Evolutionary conservation across 2,888 invertebrate genomes (phyloP), one percentile per base, ranked within the genome.

Genomic region (Cremastinae sp.): DNA sequence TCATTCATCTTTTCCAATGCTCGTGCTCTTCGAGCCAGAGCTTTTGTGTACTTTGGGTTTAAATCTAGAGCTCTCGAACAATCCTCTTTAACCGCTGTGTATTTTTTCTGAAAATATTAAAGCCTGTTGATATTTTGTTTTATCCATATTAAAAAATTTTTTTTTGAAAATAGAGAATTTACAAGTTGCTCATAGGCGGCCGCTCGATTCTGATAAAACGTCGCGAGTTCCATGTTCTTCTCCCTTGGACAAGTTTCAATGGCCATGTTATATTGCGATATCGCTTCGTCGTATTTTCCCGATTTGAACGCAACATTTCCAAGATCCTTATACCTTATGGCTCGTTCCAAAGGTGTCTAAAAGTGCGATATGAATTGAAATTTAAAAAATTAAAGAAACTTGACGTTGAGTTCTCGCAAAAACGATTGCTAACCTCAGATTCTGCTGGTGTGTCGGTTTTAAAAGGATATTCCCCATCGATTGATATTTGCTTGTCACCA

Each of bases 121-220:
- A 70, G n/a, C n/a, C n/a, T n/a, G n/a, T n/a, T n/a, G n/a, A n/a
- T n/a, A 8, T 41, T 41, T 41, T n/a, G n/a, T 41, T 2, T 41
- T 41, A 41, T 41, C n/a, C 41, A 2, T 9, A 41, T 41, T 12
- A 45, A 12, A 14, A 2, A 14, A 2, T 45, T 45, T 12, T 45
- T 12, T 14, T 12, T 12, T 45, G n/a, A n/a, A n/a, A n/a, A n/a
- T n/a, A n/a, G n/a, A n/a, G n/a, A n/a, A n/a, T n/a, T 88, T 88
- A 93, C 93, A 86, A 97, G 91, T 90, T 97, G 96, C 90, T 98
- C 98, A 90, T 97, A 96, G 49, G 97, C 96, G 12, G 98, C 98
- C 9, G 98, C 98, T 83, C 98, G 94, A 88, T 98, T 98, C 90
- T 98, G 98, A 90, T 97, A 97, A 90, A 96, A 97, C 12, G 96